Percentiles rank a stretch among this genome's conserved stretches.
These are phyloP conservation scores for Pegea sp. DNA, from an alignment of 23 tunicate species.

Conservation along the genomic window DNA sequence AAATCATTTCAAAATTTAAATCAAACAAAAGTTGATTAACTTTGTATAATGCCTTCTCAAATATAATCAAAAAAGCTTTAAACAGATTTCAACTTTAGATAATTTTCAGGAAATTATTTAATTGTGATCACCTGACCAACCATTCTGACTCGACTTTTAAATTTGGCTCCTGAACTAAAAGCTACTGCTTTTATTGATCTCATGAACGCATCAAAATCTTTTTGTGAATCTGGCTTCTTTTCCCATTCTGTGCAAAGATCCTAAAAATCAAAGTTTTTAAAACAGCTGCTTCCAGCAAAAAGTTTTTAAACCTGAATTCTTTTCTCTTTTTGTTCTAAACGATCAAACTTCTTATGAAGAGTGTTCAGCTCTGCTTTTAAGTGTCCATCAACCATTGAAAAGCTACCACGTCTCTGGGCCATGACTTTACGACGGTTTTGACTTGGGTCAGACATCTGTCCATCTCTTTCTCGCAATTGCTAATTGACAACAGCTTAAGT, in stretches of 20 bases:
- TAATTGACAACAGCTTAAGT: background rate
- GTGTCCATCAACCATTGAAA: constrained; percentile 20
- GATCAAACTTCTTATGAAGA: constrained; percentile 57
- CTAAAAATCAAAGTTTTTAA: constrained; percentile 10
- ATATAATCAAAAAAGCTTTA: background rate
- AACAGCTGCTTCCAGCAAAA: background rate
- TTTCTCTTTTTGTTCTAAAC: constrained; percentile 76
- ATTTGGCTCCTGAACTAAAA: constrained; percentile 66
- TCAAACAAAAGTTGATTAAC: background rate
- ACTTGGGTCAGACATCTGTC: constrained; percentile 21
- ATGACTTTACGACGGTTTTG: constrained; percentile 3
- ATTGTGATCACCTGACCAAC: constrained; percentile 37
- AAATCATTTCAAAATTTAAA: too few species aligned
- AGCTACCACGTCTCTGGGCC: background rate
- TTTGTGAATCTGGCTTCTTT: constrained; percentile 18
- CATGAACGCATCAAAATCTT: constrained; percentile 67
- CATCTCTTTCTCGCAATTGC: constrained; percentile 81
- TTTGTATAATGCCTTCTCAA: background rate
- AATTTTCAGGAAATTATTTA: background rate
- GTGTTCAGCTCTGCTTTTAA: constrained; percentile 76
- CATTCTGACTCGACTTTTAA: constrained; percentile 39
- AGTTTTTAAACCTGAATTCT: constrained; percentile 70
- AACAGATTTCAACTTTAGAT: background rate
- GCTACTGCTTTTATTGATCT: constrained; percentile 64
- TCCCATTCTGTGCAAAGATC: constrained; percentile 56